Evolutionary conservation across 2,113 vertebrate species (phyloP), one percentile per base, ranked within the genome.

Genomic region (Leptocoma aspasia): DNA sequence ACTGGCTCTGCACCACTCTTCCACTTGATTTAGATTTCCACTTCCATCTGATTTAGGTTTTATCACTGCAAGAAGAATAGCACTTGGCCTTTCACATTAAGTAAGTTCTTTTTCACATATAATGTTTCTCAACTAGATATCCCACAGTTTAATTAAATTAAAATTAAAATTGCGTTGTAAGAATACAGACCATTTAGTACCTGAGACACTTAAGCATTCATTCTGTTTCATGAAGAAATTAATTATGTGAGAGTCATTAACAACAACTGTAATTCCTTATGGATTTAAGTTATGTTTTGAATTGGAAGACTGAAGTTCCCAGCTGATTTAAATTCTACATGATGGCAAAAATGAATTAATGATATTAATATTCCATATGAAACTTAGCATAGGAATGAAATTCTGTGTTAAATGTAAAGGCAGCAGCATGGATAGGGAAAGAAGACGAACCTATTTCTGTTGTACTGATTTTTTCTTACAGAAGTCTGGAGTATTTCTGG

Each of bases 61-160:
- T 91, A 94, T 57, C 91, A 66, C 60, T 77, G 39, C 59, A 95
- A 93, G 53, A 95, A 73, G 80, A 90, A 82, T 35, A 54, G 64
- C 57, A 56, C n/a, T 78, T 45, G 88, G 63, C 22, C 72, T 91
- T 77, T 86, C 68, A 83, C 44, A 66, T 77, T 92, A 95, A 89
- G 42, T 45, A 60, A 81, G 37, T 45, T 23, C 64, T 66, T 54
- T 49, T 45, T 30, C 8, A 23, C 28, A 42, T 49, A 71, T 28
- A 66, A 66, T 57, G 71, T 82, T 91, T 83, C 60, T 87, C 81
- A 89, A 49, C 7, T 19, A 84, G 73, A 89, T 84, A 94, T 57
- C 68, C 85, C 61, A 92, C 65, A 80, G 89, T 82, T 95, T 91
- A 94, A 89, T 97, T 96, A 92, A 90, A 94, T 87, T 83, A 87